These are phyloP conservation scores for Fratercula arctica DNA, from an alignment of 2,797 vertebrate genomes.

Conservation along the genomic window DNA sequence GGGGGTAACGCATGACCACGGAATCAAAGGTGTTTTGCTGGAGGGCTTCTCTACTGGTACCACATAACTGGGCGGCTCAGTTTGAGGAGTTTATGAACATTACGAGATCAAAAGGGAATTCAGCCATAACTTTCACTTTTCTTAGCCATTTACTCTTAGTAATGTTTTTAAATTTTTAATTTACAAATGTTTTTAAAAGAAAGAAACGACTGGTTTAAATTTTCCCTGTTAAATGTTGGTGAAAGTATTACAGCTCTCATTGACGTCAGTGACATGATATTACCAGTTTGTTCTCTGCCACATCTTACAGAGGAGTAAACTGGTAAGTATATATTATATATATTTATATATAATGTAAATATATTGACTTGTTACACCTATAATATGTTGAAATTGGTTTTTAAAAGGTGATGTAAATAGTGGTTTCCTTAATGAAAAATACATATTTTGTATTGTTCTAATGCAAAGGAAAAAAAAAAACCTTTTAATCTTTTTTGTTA, in stretches of 20 bases:
- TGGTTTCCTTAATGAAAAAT: constrained; percentile 97
- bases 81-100: not conserved
- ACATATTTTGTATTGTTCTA: constrained; percentile 99
- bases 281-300: constrained; percentile 80
- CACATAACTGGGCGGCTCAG: not conserved
- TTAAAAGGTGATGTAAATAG: constrained; percentile 93
- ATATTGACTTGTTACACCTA: constrained; percentile 80
- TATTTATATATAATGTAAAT: constrained; percentile 80
- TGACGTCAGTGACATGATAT: constrained; percentile 77
- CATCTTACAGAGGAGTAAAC: constrained; percentile 77
- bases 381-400: constrained; percentile 81
- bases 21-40: not conserved
- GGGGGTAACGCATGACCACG: rapidly evolving
- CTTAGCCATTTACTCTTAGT: constrained; percentile 66
- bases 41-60: not conserved
- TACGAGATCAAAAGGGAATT: constrained; percentile 67
- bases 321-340: constrained; percentile 82
- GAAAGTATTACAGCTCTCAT: constrained; percentile 77
- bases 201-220: constrained; percentile 55
- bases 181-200: constrained; percentile 53
- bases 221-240: constrained; percentile 73
- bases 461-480: constrained; percentile 87
- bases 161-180: constrained; percentile 66
- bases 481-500: constrained; percentile 92
- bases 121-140: constrained; percentile 71